phyloP scores from a whole-genome alignment of 1,140 invertebrate species.

The Calephelis nemesis region DNA sequence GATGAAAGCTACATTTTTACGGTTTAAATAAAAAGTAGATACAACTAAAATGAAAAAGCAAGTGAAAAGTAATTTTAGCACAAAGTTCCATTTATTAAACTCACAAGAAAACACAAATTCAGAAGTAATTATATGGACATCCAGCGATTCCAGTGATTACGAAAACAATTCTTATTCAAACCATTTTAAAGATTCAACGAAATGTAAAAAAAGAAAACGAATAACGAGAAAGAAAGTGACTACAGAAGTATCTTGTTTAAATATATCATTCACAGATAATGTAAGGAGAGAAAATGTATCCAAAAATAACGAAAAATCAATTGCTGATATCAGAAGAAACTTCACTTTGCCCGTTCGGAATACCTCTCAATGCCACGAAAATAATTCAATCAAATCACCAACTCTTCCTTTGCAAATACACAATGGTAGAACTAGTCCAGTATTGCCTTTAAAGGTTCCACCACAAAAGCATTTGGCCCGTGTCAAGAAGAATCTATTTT shows the following conservation, averaged over 20 bases:
- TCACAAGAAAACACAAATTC: slow-evolving; percentile 43
- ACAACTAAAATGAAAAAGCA: slow-evolving; percentile 42
- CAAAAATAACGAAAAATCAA: slow-evolving; percentile 25
- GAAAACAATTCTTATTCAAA: slow-evolving; percentile 32
- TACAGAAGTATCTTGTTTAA: slow-evolving; percentile 53
- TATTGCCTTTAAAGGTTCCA: slow-evolving; percentile 27
- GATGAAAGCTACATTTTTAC: too few relatives aligned
- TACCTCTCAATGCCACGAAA: neutral
- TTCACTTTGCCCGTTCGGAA: slow-evolving; percentile 41
- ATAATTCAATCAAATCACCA: slow-evolving; percentile 15
- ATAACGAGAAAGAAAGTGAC: slow-evolving; percentile 37
- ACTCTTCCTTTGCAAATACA: slow-evolving; percentile 14
- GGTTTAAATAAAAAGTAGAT: too few relatives aligned
- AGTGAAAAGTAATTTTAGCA: slow-evolving; percentile 44
- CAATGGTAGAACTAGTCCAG: slow-evolving; percentile 32
- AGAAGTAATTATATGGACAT: slow-evolving; percentile 62
- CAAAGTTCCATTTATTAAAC: slow-evolving; percentile 54
- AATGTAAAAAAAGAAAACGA: slow-evolving; percentile 54
- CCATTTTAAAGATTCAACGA: neutral
- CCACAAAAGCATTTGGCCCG: slow-evolving; percentile 37
- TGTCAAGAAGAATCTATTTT: slow-evolving; percentile 53
- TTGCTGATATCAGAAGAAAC: neutral
- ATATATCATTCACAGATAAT: slow-evolving; percentile 40
- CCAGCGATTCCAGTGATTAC: slow-evolving; percentile 57
- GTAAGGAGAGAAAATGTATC: neutral